phyloP scores from a whole-genome alignment of 2,113 vertebrate species.

The Patagioenas fasciata region DNA sequence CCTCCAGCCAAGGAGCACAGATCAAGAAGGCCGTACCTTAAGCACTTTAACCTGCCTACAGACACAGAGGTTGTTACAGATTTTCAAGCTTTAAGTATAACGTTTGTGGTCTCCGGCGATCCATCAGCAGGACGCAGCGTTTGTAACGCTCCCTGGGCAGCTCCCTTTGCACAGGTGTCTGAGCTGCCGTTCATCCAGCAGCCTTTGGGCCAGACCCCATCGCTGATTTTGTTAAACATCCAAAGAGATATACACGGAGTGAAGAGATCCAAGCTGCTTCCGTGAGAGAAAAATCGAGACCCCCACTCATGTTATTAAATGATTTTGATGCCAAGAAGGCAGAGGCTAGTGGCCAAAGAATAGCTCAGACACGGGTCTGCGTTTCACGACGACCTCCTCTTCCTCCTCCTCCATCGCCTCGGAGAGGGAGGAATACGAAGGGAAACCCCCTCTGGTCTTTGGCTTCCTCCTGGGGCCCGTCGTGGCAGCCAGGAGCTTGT shows the following conservation, averaged over 20 bases:
- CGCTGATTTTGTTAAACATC: neutral
- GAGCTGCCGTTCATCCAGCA: neutral
- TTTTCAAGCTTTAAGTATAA: neutral
- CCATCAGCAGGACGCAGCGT: rapidly evolving
- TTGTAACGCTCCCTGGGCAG: neutral
- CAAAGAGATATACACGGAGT: neutral
- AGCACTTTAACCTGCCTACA: neutral
- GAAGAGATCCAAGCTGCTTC: neutral
- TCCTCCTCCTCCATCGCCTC: conserved; percentile 64
- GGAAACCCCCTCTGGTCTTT: conserved; percentile 75
- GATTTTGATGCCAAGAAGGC: neutral
- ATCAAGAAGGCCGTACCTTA: neutral
- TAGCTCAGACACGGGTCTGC: conserved; percentile 62
- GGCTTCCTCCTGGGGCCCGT: conserved; percentile 78
- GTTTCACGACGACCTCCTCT: conserved; percentile 40
- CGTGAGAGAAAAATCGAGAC: neutral
- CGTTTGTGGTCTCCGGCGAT: neutral
- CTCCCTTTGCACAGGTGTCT: neutral
- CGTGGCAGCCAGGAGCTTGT: conserved; percentile 83
- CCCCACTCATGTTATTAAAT: neutral
- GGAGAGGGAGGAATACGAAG: conserved; percentile 65
- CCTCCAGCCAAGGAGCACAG: neutral
- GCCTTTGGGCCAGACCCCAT: neutral
- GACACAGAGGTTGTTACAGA: neutral
- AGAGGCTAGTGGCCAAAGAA: conserved; percentile 60